These are phyloP conservation scores for Petrosia ficiformis DNA, from an alignment of 37 sponge, comb jelly and placozoan species.

Conservation along the genomic window DNA sequence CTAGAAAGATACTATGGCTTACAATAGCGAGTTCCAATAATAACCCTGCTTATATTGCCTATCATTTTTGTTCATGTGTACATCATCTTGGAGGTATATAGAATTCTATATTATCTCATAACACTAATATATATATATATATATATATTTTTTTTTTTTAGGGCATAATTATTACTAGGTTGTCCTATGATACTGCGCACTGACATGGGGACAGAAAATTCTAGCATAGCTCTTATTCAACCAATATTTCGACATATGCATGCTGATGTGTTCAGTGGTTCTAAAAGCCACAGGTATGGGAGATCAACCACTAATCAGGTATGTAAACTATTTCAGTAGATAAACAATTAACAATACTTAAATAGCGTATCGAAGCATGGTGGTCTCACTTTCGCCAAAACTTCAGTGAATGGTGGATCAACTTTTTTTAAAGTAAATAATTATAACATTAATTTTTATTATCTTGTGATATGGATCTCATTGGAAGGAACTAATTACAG, in stretches of 20 bases:
- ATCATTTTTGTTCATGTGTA: neutral
- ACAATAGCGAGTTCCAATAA: slow-evolving; percentile 46
- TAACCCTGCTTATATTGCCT: slow-evolving; percentile 9
- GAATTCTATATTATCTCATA: too few relatives aligned
- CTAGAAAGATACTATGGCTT: slow-evolving; percentile 59
- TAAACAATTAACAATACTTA: neutral
- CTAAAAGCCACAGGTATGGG: slow-evolving; percentile 19
- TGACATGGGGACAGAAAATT: slow-evolving; percentile 40
- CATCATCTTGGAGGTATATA: too few relatives aligned
- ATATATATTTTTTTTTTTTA: too few relatives aligned
- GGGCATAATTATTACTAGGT: too few relatives aligned
- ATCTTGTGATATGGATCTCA: too few relatives aligned
- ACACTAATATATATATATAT: too few relatives aligned
- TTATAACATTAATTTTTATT: too few relatives aligned
- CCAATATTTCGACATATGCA: slow-evolving; percentile 4
- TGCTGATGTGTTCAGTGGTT: too few relatives aligned
- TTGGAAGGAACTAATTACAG: too few relatives aligned
- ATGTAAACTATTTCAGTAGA: neutral
- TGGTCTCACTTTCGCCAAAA: slow-evolving; percentile 5
- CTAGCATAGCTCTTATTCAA: slow-evolving; percentile 18
- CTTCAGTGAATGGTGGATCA: slow-evolving; percentile 16
- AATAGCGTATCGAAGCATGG: slow-evolving; percentile 30
- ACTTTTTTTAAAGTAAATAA: slow-evolving; percentile 14
- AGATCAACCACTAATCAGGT: slow-evolving; percentile 35
- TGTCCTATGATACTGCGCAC: slow-evolving; percentile 21